Base-by-base conservation (phyloP, 2,888 invertebrate genomes). In the Eilema griseolum region DNA sequence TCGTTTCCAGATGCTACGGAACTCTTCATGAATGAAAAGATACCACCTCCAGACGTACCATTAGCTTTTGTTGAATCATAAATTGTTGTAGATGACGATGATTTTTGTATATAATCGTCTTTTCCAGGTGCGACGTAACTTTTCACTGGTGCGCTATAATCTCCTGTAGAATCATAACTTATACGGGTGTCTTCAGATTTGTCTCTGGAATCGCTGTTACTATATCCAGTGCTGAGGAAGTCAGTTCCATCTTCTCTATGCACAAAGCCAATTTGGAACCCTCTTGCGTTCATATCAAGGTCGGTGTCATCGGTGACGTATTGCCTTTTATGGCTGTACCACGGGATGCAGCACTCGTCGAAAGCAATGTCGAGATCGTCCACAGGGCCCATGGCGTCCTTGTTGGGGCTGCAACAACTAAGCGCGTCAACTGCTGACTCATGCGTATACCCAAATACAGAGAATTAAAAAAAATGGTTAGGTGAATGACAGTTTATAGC, bases 201-300 rank as follows among this genome's bases (percentile, higher is more conserved):
- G 10, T 2, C 11, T 66, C 24, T 24, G 46, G 31, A 28, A 33
- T n/a, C 41, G 5, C 37, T 26, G 12, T 7, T 31, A 8, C 62
- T 57, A 11, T 56, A 57, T 57, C 57, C 66, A 7, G 66, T 66
- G n/a, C 20, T 23, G 28, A 66, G 57, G 12, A 66, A 66, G 12
- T 66, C 66, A 37, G 66, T 66, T 24, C 66, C 66, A 66, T 66
- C 66, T 66, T 56, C 66, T 20, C 66, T 33, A 20, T n/a, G 33
- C 20, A 0, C 11, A 2, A 57, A 57, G 20, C 66, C 66, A 24
- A 66, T 4, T 24, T 56, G 23, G 33, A 66, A 66, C 23, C 66
- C 66, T 23, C 66, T 66, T 10, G 33, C 33, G 20, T 33, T 57
- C 57, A 66, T 66, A 5, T 57, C 66, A 16, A 24, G 33, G 31